Base-by-base conservation (phyloP, 2,113 vertebrate species). In the Oreochromis tanganicae region DNA sequence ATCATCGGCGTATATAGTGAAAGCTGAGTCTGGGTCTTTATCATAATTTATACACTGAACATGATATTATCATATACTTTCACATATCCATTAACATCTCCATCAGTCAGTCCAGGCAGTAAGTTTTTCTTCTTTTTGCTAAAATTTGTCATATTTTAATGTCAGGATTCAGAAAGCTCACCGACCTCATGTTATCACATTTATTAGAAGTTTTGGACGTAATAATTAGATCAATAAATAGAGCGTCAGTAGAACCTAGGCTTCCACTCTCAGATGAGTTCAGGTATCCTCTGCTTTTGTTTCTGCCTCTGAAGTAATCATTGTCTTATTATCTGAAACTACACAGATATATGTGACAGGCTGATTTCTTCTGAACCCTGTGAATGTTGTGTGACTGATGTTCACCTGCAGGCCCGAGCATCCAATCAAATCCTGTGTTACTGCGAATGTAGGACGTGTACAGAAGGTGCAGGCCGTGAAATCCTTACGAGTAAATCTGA, bases 371-470 rank as follows among this genome's bases (percentile, higher is more conserved):
- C 57, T 61, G 17, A 7, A n/a, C 32, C 11, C 0, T 63, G 52
- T 36, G 11, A 24, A 13, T 13, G 21, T 1, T 56, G 10, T 24
- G 32, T n/a, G 61, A n/a, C 32, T n/a, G 61, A n/a, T n/a, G 32
- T 32, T 9, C 14, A 46, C 13, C 43, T 19, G 1, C 50, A n/a
- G 17, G 27, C 1, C 59, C 9, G 5, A n/a, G 61, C 17, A 2
- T 66, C 61, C 61, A 66, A 66, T 36, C 17, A 66, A 3, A 66
- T 66, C 9, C 59, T 1, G 16, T 0, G 32, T 1, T n/a, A 36
- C 32, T 36, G 32, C 4, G 32, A 0, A 36, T 0, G 17, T 1
- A 66, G 2, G 32, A n/a, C 6, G 4, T 0, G 12, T 66, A 12
- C 4, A 66, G 61, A 36, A 36, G 32, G 34, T 7, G 34, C 7